phyloP scores from a whole-genome alignment of 2,113 vertebrate species.

The Axis porcinus region DNA sequence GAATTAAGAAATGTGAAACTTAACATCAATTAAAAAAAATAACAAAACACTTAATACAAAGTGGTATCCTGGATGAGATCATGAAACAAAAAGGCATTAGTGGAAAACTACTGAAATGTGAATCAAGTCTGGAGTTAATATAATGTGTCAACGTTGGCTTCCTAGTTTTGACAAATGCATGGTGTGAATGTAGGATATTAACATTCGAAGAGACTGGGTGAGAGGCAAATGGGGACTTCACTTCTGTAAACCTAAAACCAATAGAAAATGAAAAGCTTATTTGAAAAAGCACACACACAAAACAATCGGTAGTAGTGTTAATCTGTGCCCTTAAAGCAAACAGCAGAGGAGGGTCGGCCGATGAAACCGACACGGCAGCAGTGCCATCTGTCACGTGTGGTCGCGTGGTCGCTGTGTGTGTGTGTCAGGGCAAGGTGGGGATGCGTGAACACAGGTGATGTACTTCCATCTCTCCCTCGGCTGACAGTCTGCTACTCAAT shows the following conservation, averaged over 20 bases:
- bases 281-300: neutral
- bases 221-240: neutral
- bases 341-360: neutral
- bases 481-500: neutral
- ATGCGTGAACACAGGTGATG: neutral
- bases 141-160: neutral
- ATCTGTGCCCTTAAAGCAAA: neutral
- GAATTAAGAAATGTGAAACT: conserved; percentile 11
- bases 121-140: neutral
- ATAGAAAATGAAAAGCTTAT: neutral
- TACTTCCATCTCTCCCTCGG: neutral
- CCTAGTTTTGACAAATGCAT: neutral
- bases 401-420: neutral
- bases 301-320: neutral
- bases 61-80: neutral
- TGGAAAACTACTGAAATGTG: neutral
- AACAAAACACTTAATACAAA: neutral
- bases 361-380: neutral
- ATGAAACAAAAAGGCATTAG: neutral
- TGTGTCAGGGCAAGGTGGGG: fast-evolving
- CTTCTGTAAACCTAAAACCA: conserved; percentile 2
- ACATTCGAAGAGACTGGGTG: neutral
- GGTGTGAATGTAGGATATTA: neutral
- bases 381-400: neutral
- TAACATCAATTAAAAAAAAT: neutral